Evolutionary conservation across 2,888 invertebrate genomes (phyloP).

Genomic region (Torymus texanus): DNA sequence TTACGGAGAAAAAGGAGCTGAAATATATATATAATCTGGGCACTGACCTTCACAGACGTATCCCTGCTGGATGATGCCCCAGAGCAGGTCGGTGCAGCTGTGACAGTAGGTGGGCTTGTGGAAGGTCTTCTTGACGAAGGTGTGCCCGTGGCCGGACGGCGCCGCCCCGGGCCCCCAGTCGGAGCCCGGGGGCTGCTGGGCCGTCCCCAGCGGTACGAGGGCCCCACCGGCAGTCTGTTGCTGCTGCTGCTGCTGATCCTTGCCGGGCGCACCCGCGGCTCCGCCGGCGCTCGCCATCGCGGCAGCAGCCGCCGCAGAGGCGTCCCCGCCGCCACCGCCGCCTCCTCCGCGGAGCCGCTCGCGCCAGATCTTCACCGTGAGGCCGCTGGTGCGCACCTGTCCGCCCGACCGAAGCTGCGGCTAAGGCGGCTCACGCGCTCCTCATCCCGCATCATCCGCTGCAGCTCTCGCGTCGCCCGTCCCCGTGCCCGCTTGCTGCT

Average conservation of each 20-base stretch:
- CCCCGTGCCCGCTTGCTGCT: slow-evolving; percentile 64
- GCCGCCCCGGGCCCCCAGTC: slow-evolving; percentile 11
- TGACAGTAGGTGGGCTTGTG: slow-evolving; percentile 99
- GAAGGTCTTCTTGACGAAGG: slow-evolving; percentile 99
- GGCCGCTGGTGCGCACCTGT: slow-evolving; percentile 62
- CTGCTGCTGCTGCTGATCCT: not conserved
- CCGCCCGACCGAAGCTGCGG: slow-evolving; percentile 46
- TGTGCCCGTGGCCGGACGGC: slow-evolving; percentile 87
- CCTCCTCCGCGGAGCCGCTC: slow-evolving; percentile 78
- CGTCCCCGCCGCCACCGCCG: slow-evolving; percentile 56
- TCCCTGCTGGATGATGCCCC: slow-evolving; percentile 99
- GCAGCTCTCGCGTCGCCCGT: slow-evolving; percentile 62
- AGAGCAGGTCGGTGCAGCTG: slow-evolving; percentile 99
- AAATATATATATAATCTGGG: slow-evolving; percentile 32
- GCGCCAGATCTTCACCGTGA: slow-evolving; percentile 81
- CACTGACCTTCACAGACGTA: slow-evolving; percentile 97
- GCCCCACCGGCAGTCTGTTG: slow-evolving; percentile 49
- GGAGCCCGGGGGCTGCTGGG: not conserved
- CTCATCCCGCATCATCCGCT: slow-evolving; percentile 53
- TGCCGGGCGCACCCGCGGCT: not conserved
- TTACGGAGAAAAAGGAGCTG: not conserved
- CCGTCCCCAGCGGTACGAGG: slow-evolving; percentile 8
- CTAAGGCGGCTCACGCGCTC: slow-evolving; percentile 32
- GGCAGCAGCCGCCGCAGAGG: not conserved
- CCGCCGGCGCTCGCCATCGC: slow-evolving; percentile 74